A percentile compares a stretch with the other conserved stretches of the same genome.
These are phyloP conservation scores for Phortica variegata DNA, from an alignment of 1,140 invertebrate species.

Conservation along the genomic window DNA sequence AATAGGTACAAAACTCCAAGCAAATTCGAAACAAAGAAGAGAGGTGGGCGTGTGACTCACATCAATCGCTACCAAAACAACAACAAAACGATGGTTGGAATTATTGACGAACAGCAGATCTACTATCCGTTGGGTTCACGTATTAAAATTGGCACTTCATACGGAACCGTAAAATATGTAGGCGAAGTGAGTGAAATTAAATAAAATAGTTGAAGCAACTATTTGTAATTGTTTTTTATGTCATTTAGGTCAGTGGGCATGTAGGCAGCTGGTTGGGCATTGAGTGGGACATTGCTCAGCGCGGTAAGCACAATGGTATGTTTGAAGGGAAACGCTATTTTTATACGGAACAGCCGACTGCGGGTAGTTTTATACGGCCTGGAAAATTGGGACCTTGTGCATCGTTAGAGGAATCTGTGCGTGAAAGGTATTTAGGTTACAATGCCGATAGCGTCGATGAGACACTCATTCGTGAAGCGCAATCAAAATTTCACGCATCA, in stretches of 20 bases:
- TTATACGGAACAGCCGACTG: constrained; percentile 69
- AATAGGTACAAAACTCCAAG: no score
- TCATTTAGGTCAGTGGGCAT: constrained; percentile 60
- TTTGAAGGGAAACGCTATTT: constrained; percentile 83
- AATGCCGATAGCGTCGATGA: constrained; percentile 62
- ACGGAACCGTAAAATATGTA: constrained; percentile 59
- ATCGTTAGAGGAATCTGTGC: constrained; percentile 71
- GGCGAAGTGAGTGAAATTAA: constrained; percentile 44
- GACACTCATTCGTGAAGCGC: constrained; percentile 64
- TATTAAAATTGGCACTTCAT: constrained; percentile 49
- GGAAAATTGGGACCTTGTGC: constrained; percentile 75
- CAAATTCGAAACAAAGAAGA: no score
- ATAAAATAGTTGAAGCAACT: background rate
- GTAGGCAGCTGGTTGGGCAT: constrained; percentile 79
- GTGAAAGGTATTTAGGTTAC: constrained; percentile 52
- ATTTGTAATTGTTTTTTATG: background rate
- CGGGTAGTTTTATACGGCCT: constrained; percentile 83
- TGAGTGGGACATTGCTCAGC: constrained; percentile 85
- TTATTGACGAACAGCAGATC: constrained; percentile 49
- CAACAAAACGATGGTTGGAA: constrained; percentile 44
- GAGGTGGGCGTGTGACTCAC: background rate
- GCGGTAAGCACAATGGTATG: constrained; percentile 89
- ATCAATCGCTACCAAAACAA: constrained; percentile 18
- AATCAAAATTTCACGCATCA: constrained; percentile 70
- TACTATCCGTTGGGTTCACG: constrained; percentile 50